phyloP scores from a whole-genome alignment of 2,797 vertebrate genomes.

The Heteromormyrus szaboi region DNA sequence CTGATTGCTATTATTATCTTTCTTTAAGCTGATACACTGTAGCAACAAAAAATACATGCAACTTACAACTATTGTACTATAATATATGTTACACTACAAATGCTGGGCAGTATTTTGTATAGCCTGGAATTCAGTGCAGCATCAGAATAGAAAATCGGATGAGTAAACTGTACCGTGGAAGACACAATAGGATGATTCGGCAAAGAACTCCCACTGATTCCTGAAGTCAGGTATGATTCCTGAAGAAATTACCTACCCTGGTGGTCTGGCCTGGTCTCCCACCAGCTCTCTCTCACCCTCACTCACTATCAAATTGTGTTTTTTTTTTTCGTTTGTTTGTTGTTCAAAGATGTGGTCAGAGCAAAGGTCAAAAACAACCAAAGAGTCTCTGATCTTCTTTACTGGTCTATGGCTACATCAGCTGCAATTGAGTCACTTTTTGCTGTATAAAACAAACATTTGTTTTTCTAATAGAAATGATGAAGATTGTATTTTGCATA shows the following conservation, averaged over 20 bases:
- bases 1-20: constrained; percentile 8
- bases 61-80: constrained; percentile 19
- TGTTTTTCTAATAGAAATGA: not conserved
- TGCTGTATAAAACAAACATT: not conserved
- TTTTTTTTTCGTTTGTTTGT: not conserved
- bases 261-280: not conserved
- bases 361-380: not conserved
- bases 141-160: constrained; percentile 22
- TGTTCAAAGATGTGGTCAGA: constrained; percentile 12
- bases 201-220: constrained; percentile 17
- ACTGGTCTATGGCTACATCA: not conserved
- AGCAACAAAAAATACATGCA: not conserved
- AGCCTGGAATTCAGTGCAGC: constrained; percentile 31
- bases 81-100: not conserved
- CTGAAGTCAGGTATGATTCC: not conserved
- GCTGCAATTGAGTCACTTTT: not conserved
- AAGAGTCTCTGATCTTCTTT: constrained; percentile 1
- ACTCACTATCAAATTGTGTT: not conserved
- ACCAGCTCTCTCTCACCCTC: not conserved
- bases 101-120: constrained; percentile 21
- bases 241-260: not conserved
- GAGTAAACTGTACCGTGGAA: constrained; percentile 35
- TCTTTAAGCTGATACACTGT: constrained; percentile 18
- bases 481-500: not conserved
- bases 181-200: constrained; percentile 40